Evolutionary conservation across 2,113 vertebrate genomes (phyloP).

Genomic region (Dunckerocampus dactyliophorus): DNA sequence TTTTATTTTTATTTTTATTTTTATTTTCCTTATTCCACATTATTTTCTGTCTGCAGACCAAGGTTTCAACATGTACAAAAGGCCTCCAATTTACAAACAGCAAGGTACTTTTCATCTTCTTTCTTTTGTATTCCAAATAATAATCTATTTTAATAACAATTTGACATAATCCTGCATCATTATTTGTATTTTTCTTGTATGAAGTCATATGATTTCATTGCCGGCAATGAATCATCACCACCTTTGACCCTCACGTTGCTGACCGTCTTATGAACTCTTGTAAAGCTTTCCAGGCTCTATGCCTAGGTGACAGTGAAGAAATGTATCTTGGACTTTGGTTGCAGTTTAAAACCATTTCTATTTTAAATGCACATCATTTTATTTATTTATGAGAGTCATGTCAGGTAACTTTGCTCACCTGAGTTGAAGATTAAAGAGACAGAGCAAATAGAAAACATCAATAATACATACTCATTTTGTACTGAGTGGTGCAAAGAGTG

Average conservation of each 20-base stretch:
- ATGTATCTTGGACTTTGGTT: not conserved
- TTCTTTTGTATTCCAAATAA: no score
- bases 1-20: no score
- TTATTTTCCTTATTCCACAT: not conserved
- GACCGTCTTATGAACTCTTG: not conserved
- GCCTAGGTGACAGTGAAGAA: not conserved
- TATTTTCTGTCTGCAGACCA: conserved; percentile 83
- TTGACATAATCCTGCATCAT: not conserved
- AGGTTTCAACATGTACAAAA: conserved; percentile 92
- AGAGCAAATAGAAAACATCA: not conserved
- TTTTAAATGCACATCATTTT: not conserved
- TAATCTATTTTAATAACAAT: no score
- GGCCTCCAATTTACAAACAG: conserved; percentile 95
- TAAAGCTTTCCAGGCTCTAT: not conserved
- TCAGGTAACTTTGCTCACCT: not conserved
- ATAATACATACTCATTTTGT: conserved; percentile 7
- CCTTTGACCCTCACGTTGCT: not conserved
- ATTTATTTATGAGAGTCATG: not conserved
- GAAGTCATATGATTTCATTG: not conserved
- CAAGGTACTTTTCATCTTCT: conserved; percentile 75
- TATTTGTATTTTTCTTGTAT: not conserved
- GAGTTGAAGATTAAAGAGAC: not conserved
- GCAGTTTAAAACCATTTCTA: not conserved
- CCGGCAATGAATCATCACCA: not conserved
- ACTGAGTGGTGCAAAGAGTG: conserved; percentile 18